Conservation (phyloP, 2,888 invertebrate species). For the Leucoma salicis region DNA sequence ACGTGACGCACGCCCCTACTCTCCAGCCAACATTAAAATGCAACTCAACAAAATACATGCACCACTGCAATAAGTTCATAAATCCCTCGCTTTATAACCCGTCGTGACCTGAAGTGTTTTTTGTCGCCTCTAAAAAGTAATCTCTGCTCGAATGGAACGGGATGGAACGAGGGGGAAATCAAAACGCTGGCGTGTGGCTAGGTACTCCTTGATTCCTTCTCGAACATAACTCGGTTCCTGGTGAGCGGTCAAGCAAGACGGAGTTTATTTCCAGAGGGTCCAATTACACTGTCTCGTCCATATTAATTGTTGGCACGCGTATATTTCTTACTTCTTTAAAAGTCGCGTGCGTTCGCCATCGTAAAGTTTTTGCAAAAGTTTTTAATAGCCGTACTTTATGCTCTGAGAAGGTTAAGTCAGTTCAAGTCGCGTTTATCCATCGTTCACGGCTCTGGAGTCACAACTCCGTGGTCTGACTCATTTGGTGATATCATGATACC, state of each 20-base stretch:
- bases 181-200: constrained; percentile 60
- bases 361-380: constrained; percentile 55
- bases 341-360: constrained; percentile 57
- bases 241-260: constrained; percentile 63
- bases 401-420: constrained; percentile 62
- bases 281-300: constrained; percentile 56
- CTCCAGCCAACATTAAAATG: constrained; percentile 50
- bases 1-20: constrained; percentile 38
- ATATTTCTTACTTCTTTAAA: constrained; percentile 57
- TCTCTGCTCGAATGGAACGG: constrained; percentile 59
- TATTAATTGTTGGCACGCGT: constrained; percentile 76
- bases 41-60: constrained; percentile 51
- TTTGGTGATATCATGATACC: constrained; percentile 66
- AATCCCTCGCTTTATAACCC: constrained; percentile 38
- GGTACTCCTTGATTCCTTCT: constrained; percentile 53
- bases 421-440: constrained; percentile 54
- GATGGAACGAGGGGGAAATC: constrained; percentile 41
- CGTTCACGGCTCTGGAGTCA: constrained; percentile 51
- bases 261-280: constrained; percentile 39
- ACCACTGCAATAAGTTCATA: constrained; percentile 30
- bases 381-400: constrained; percentile 61
- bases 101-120: constrained; percentile 36
- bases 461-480: constrained; percentile 56
- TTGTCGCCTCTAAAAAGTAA: constrained; percentile 51
- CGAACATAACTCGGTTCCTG: constrained; percentile 51